phyloP scores from a whole-genome alignment of 2,888 invertebrate genomes.

The Xanthia icteritia region DNA sequence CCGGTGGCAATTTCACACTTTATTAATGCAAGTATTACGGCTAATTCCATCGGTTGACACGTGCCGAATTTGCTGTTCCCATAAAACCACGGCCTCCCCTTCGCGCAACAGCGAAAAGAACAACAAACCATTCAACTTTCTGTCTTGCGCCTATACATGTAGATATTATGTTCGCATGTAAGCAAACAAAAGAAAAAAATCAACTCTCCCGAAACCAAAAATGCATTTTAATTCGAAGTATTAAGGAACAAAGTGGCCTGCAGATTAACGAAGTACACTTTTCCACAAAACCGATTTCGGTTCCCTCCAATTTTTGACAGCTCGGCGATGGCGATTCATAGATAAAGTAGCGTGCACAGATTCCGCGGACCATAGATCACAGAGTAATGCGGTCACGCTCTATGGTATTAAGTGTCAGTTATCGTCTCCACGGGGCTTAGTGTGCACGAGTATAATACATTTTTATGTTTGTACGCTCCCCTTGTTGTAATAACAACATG shows the following conservation, averaged over 20 bases:
- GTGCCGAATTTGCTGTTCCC: slow-evolving; percentile 89
- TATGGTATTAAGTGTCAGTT: slow-evolving; percentile 90
- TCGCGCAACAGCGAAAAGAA: slow-evolving; percentile 57
- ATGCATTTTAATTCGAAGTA: slow-evolving; percentile 70
- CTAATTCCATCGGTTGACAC: slow-evolving; percentile 89
- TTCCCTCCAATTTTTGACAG: slow-evolving; percentile 84
- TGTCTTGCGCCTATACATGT: slow-evolving; percentile 68
- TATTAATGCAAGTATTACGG: slow-evolving; percentile 90
- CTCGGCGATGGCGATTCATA: slow-evolving; percentile 79
- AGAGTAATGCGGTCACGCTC: slow-evolving; percentile 90
- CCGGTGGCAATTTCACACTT: slow-evolving; percentile 90
- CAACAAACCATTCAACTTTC: slow-evolving; percentile 75
- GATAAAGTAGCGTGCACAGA: slow-evolving; percentile 81
- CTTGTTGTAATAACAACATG: slow-evolving; percentile 88
- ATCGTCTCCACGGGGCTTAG: slow-evolving; percentile 89
- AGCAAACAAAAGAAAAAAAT: slow-evolving; percentile 52
- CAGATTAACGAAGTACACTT: slow-evolving; percentile 66
- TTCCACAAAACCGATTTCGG: slow-evolving; percentile 74
- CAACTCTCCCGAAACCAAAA: slow-evolving; percentile 67
- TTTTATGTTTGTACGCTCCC: slow-evolving; percentile 87
- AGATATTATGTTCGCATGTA: slow-evolving; percentile 65
- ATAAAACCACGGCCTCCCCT: slow-evolving; percentile 83
- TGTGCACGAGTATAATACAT: slow-evolving; percentile 81
- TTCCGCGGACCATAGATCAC: slow-evolving; percentile 88
- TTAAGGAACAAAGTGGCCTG: slow-evolving; percentile 73